These are phyloP conservation scores for Setipinna tenuifilis DNA, from an alignment of 2,797 vertebrate species.

Conservation along the genomic window DNA sequence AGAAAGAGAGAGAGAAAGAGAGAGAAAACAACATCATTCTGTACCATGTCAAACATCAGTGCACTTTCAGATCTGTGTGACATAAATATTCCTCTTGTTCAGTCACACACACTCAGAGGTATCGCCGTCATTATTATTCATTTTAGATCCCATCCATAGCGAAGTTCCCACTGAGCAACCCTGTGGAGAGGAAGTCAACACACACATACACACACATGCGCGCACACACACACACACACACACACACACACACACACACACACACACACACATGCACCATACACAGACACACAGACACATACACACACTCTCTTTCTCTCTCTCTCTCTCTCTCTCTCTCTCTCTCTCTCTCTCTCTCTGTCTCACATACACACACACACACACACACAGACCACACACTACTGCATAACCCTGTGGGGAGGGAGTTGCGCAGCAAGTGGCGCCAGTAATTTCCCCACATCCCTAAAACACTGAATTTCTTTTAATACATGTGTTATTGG, in stretches of 20 bases:
- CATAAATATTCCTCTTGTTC: background rate
- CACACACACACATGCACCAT: constrained; percentile 10
- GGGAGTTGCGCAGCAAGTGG: background rate
- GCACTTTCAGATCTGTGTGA: background rate
- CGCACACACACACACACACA: constrained; percentile 30
- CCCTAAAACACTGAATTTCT: background rate
- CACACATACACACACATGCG: background rate
- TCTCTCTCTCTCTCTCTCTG: no score
- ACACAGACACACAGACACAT: constrained; percentile 26
- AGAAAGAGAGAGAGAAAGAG: no score
- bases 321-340: no score
- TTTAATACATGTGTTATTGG: background rate
- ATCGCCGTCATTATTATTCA: background rate
- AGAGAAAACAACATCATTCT: background rate
- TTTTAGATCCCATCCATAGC: background rate
- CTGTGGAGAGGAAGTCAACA: constrained; percentile 43
- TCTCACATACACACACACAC: no score
- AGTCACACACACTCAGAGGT: background rate
- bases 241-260: constrained; percentile 29
- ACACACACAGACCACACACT: no score
- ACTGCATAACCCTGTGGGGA: no score
- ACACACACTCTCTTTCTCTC: no score
- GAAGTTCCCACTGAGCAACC: background rate
- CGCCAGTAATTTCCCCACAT: background rate
- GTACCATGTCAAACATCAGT: background rate